Percentiles rank a stretch among this genome's conserved stretches.
These are phyloP conservation scores for Aleadryas rufinucha DNA, from an alignment of 2,113 vertebrate species.

Conservation along the genomic window DNA sequence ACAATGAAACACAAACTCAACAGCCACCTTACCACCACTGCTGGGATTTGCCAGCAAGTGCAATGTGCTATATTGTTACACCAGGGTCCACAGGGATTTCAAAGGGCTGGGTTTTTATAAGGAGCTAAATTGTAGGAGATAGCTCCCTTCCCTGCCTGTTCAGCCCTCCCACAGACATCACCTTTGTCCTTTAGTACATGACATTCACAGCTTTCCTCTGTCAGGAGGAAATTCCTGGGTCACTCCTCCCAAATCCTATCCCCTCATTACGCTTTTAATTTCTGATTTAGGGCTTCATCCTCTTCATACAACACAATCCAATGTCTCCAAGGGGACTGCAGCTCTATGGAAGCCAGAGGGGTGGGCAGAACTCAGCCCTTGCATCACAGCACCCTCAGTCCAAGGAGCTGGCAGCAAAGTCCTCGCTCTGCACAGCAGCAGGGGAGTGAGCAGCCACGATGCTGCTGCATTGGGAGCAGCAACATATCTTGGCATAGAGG, in stretches of 20 bases:
- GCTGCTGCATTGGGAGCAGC: background rate
- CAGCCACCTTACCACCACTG: background rate
- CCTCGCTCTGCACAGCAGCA: background rate
- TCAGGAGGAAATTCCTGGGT: background rate
- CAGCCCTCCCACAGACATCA: background rate
- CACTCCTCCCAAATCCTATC: background rate
- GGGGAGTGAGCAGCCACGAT: background rate
- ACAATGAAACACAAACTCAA: background rate
- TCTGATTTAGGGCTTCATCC: background rate
- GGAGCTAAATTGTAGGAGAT: background rate
- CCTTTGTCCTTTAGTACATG: background rate
- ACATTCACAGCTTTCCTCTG: background rate
- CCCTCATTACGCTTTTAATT: background rate
- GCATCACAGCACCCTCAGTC: accelerated
- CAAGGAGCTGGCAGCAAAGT: background rate
- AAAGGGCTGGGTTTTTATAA: background rate
- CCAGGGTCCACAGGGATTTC: background rate
- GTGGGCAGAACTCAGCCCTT: background rate
- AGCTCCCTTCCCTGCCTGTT: background rate
- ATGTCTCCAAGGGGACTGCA: background rate
- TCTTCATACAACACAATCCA: background rate
- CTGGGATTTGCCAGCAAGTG: background rate
- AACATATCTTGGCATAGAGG: background rate
- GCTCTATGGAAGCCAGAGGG: background rate
- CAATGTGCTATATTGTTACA: accelerated